These are phyloP conservation scores for Noturus placidus DNA, from an alignment of 2,113 vertebrate genomes.

Conservation along the genomic window DNA sequence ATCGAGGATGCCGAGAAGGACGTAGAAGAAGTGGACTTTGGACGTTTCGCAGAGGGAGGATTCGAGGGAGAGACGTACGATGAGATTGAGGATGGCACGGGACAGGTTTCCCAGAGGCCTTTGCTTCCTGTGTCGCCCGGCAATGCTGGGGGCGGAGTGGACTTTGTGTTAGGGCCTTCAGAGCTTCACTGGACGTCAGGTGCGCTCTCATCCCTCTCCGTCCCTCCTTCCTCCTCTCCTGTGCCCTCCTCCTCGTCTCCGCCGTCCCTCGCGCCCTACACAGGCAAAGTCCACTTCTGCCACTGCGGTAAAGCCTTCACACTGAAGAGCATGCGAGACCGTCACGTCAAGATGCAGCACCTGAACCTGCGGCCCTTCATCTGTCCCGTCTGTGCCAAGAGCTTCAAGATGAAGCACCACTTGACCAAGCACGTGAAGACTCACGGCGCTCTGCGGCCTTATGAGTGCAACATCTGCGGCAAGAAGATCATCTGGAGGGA, in stretches of 20 bases:
- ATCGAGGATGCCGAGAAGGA: conserved; percentile 59
- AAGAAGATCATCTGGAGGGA: conserved; percentile 96
- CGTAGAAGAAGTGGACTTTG: conserved; percentile 64
- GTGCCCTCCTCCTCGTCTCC: conserved; percentile 65
- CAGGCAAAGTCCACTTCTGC: conserved; percentile 87
- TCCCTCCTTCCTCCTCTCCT: conserved; percentile 68
- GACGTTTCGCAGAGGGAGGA: conserved; percentile 57
- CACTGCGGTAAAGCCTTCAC: conserved; percentile 94
- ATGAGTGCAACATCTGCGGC: conserved; percentile 82
- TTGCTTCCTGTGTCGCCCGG: conserved; percentile 67
- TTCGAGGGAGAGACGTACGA: conserved; percentile 68
- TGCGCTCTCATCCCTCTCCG: conserved; percentile 56
- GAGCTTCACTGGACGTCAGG: conserved; percentile 63
- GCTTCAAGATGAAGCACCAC: conserved; percentile 97
- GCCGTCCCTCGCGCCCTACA: conserved; percentile 50
- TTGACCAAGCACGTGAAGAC: conserved; percentile 96
- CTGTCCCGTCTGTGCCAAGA: conserved; percentile 89
- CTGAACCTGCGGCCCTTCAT: conserved; percentile 90
- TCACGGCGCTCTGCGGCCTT: conserved; percentile 89
- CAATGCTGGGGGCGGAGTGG: conserved; percentile 9
- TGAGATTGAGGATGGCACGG: conserved; percentile 73
- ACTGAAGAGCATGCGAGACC: conserved; percentile 90
- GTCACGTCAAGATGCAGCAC: conserved; percentile 97
- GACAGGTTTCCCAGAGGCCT: conserved; percentile 74
- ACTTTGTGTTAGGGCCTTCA: conserved; percentile 58